Base-by-base conservation (phyloP, 2,888 invertebrate species). In the Tetheella fluctuosa region DNA sequence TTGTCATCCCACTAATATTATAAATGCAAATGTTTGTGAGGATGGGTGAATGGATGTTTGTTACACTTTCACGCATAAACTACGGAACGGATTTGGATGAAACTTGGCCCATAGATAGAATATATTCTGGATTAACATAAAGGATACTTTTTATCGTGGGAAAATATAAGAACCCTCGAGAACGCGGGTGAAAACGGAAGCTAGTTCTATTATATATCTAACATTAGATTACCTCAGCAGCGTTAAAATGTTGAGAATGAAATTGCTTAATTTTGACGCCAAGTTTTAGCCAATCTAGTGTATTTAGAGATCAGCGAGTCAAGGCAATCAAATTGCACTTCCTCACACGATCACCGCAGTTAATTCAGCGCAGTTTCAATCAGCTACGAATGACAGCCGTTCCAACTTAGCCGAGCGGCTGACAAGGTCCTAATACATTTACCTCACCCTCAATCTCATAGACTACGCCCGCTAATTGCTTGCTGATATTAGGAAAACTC, bases 401-500 rank as follows among this genome's bases (percentile, higher is more conserved):
- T 57, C 58, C 61, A 63, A 69, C 69, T 58, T 69, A 62, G 54
- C 59, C 54, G 48, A 63, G 15, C 58, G 61, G 56, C 59, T 65
- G 60, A 15, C 57, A 52, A 20, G 48, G 20, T 48, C 7, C 10
- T 48, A 28, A 25, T 28, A 54, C 53, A 25, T 23, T 54, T 64
- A 34, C 65, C 39, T 17, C 56, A 13, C 60, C 23, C 56, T 34
- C n/a, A n/a, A 62, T 48, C 48, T 48, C 48, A 48, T 20, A 48
- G 48, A 48, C 48, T 48, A 20, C 48, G 48, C 48, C 20, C 7
- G 20, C 65, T 68, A 72, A 70, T 72, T 72, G 68, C 66, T 58
- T 58, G 68, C 61, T 72, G 72, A 72, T 72, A 68, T 67, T 52
- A 34, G 59, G 53, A 60, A 62, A 64, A 61, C 63, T 4, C 2